Evolutionary conservation across 2,888 invertebrate genomes (phyloP), one percentile per base, ranked within the genome.

Genomic region (Phanerotoma sp.): DNA sequence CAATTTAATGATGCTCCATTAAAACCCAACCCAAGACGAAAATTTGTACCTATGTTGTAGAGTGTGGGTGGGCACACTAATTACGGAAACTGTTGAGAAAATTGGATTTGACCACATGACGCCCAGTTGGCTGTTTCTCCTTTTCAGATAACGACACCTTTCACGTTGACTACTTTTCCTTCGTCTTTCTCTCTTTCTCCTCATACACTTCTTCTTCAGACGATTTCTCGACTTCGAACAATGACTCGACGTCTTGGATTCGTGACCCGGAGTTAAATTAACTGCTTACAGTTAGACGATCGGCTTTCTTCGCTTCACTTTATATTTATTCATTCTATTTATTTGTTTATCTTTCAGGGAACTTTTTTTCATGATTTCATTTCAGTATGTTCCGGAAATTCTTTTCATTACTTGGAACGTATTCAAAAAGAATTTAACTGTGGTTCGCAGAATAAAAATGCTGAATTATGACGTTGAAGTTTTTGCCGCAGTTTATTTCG

Each of bases 241-340:
- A 32, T 46, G 33, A 46, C 46, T 46, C 21, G 33, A 33, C 33
- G 46, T 21, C 18, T n/a, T 7, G 32, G 20, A 33, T 46, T 46
- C 46, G 20, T 46, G 33, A 46, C 33, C 18, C 32, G 21, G 18
- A 46, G 33, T 46, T 52, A 47, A 53, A 41, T 53, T 41, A 53
- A 53, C 47, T 25, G 32, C 20, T 41, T 33, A 22, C 33, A n/a
- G 18, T 20, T 30, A 53, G 48, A 20, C 33, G n/a, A n/a, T n/a
- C n/a, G n/a, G n/a, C n/a, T n/a, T n/a, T n/a, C n/a, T n/a, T n/a
- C n/a, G n/a, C n/a, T n/a, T n/a, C n/a, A n/a, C n/a, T n/a, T n/a
- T n/a, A n/a, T n/a, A n/a, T n/a, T n/a, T n/a, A n/a, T n/a, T n/a
- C n/a, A n/a, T n/a, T n/a, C n/a, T n/a, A n/a, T n/a, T n/a, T n/a